Evolutionary conservation across 2,797 vertebrate species (phyloP).

Genomic region (Rallus crepitans): DNA sequence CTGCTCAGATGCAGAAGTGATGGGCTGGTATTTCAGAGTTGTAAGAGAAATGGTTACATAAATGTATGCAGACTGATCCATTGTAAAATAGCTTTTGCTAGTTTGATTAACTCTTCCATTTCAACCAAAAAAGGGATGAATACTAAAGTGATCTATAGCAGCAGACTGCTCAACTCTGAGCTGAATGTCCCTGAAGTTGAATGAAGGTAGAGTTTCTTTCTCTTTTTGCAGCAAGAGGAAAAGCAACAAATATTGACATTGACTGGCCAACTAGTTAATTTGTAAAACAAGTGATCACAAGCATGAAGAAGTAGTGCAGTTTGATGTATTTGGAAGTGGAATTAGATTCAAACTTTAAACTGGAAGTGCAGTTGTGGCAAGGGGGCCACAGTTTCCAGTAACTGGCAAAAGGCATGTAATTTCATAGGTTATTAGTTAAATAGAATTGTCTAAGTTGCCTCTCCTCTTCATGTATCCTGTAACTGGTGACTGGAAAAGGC

Average conservation of each 20-base stretch:
- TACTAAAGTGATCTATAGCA: neutral
- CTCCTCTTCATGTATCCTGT: neutral
- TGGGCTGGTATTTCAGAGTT: neutral
- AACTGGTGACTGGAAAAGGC: neutral
- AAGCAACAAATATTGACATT: neutral
- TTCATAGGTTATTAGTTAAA: neutral
- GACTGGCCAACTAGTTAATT: neutral
- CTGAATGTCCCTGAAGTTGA: neutral
- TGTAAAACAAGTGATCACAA: neutral
- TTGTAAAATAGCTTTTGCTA: neutral
- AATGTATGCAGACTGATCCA: neutral
- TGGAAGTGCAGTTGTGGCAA: neutral
- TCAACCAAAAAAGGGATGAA: neutral
- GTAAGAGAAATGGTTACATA: neutral
- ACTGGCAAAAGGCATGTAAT: neutral
- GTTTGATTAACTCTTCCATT: neutral
- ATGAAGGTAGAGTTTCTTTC: neutral
- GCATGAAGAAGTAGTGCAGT: neutral
- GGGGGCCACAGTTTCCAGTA: neutral
- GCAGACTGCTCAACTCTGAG: fast-evolving
- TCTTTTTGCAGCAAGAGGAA: neutral
- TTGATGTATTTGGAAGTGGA: neutral
- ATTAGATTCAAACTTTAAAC: neutral
- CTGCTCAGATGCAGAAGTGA: neutral
- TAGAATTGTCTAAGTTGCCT: neutral